phyloP scores from a whole-genome alignment of 2,113 vertebrate species.

The Mormoops blainvillei region DNA sequence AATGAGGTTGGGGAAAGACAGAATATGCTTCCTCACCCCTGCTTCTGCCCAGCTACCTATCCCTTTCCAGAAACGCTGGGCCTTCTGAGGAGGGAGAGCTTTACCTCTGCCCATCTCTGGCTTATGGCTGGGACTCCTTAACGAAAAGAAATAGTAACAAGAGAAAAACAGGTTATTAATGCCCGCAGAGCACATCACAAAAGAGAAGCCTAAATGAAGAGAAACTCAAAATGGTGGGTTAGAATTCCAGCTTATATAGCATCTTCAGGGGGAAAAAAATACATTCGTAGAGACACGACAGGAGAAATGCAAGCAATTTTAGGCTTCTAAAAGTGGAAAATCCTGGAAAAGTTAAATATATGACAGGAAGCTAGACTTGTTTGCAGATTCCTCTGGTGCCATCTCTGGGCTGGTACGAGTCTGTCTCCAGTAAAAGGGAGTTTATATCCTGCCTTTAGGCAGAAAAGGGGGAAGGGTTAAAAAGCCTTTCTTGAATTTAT shows the following conservation, averaged over 20 bases:
- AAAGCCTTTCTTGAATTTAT: neutral
- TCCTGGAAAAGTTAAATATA: neutral
- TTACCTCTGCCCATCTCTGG: neutral
- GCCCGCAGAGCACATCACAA: accelerated
- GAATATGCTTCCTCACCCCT: too few relatives aligned
- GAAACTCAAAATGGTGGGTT: neutral
- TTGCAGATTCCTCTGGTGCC: neutral
- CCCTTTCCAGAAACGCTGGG: neutral
- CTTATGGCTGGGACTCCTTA: neutral
- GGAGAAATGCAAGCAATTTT: neutral
- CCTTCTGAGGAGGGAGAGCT: neutral
- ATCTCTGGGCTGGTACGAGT: neutral
- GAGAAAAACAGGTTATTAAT: neutral
- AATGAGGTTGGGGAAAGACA: neutral
- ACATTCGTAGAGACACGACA: neutral
- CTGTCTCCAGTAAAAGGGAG: neutral
- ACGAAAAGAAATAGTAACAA: neutral
- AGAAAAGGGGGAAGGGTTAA: neutral
- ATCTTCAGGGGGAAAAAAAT: neutral
- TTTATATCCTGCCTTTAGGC: neutral
- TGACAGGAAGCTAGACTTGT: neutral
- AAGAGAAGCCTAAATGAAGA: neutral
- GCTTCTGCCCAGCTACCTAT: neutral
- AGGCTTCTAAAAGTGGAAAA: neutral
- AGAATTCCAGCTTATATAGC: neutral